Evolutionary conservation across 92 coral and sea anemone species (phyloP), one percentile per base, ranked within the genome.

Genomic region (Epizoanthus fatuus): DNA sequence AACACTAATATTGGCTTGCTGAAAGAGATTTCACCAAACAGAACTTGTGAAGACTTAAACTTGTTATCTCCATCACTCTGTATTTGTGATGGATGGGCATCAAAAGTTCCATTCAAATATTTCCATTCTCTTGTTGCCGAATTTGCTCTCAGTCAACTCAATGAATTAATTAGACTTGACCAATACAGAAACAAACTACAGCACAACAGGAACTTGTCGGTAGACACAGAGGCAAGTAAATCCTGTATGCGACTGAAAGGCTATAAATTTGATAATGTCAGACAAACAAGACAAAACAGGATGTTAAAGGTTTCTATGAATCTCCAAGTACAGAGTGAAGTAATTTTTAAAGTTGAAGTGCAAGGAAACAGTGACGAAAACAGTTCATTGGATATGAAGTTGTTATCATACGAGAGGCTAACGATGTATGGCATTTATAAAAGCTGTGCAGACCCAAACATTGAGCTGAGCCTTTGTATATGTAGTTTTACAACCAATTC

Each of bases 111-210:
- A 9, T 63, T 84, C 63, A 84, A 74, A 57, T 79, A 86, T 16
- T 91, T 91, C 35, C 89, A 88, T 25, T 59, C 59, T 4, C 90
- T 93, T 45, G 16, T 92, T 10, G 98, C 96, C 3, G 98, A 95
- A 91, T 93, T 92, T 93, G 98, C 94, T 22, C 72, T 95, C 8
- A 96, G 98, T 11, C 73, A 91, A 56, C 90, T 95, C 9, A 95
- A 95, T 51, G 81, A 87, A 47, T 70, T 85, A 47, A 95, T 95
- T 32, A 44, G 7, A 44, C 93, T 91, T 25, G 16, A 80, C 56
- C 93, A 92, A 68, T 90, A 63, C 57, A 83, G 88, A 60, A 60
- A 19, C 66, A 17, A 44, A 44, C 49, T 44, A 44, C 2, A 44
- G 7, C 49, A 44, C 10, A 81, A 69, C 85, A 71, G 20, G 12